Evolutionary conservation across 1,140 invertebrate species (phyloP).

Genomic region (Brachionus manjavacas): DNA sequence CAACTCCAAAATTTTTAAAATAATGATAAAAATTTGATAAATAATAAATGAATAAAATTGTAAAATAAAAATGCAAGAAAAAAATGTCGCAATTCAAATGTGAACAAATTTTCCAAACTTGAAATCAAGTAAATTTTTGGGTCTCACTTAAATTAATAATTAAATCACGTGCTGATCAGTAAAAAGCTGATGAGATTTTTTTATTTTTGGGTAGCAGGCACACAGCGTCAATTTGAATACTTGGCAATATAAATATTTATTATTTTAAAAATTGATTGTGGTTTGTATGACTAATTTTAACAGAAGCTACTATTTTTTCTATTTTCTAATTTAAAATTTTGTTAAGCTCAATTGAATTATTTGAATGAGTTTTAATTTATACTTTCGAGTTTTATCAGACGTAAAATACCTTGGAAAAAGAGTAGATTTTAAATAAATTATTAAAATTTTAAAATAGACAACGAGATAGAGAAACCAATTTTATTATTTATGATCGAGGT

Average conservation of each 20-base stretch:
- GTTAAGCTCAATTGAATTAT: neutral
- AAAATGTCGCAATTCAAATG: neutral
- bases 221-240: neutral
- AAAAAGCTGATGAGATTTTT: neutral
- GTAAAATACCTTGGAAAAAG: neutral
- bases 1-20: too few species aligned
- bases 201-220: neutral
- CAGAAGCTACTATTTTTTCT: neutral
- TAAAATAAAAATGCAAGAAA: neutral
- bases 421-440: slow-evolving; percentile 3
- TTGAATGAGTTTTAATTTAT: neutral
- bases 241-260: neutral
- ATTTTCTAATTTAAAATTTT: neutral
- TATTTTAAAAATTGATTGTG: neutral
- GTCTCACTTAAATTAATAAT: neutral
- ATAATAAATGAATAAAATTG: too few species aligned
- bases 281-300: too few species aligned
- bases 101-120: neutral
- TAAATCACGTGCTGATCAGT: neutral
- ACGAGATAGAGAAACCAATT: neutral
- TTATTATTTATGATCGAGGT: neutral
- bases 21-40: too few species aligned
- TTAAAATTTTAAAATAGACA: slow-evolving; percentile 17
- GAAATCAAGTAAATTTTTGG: neutral
- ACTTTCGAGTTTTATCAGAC: neutral